A percentile compares a stretch with the other conserved stretches of the same genome.
Evolutionary conservation across 2,113 vertebrate species (phyloP).

Genomic region (Macaca mulatta): DNA sequence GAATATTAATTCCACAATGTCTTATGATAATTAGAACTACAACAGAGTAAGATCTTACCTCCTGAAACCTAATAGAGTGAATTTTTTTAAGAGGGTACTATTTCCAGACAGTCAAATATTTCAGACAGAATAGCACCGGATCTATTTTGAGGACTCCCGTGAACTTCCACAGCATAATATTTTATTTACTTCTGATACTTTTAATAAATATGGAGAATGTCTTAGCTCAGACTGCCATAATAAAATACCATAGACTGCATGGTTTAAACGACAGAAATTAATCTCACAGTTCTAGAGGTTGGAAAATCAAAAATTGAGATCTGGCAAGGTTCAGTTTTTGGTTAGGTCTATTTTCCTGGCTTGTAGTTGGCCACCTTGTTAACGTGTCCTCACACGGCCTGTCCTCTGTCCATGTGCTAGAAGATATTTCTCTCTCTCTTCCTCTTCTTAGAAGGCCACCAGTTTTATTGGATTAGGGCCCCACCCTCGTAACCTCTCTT

Average conservation of each 20-base stretch:
- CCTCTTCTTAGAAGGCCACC: background rate
- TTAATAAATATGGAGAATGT: background rate
- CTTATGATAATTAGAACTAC: background rate
- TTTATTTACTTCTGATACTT: slow-evolving; percentile 19
- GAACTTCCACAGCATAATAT: background rate
- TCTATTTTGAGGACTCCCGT: background rate
- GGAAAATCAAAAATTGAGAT: background rate
- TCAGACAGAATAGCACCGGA: background rate
- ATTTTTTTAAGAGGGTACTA: background rate
- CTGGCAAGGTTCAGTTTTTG: background rate
- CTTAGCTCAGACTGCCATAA: background rate
- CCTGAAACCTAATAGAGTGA: background rate
- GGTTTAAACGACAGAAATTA: background rate
- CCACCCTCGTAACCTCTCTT: background rate
- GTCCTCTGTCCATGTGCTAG: background rate
- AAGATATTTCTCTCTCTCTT: background rate
- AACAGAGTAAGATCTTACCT: background rate
- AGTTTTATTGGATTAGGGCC: background rate
- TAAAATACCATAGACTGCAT: background rate
- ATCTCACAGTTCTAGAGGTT: background rate
- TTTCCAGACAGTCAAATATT: background rate
- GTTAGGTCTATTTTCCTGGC: background rate
- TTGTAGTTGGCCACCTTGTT: background rate
- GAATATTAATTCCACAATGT: background rate
- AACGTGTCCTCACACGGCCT: background rate